A percentile compares a stretch with the other conserved stretches of the same genome.
Evolutionary conservation across 2,888 invertebrate genomes (phyloP).

Genomic region (Stenichneumon culpator): DNA sequence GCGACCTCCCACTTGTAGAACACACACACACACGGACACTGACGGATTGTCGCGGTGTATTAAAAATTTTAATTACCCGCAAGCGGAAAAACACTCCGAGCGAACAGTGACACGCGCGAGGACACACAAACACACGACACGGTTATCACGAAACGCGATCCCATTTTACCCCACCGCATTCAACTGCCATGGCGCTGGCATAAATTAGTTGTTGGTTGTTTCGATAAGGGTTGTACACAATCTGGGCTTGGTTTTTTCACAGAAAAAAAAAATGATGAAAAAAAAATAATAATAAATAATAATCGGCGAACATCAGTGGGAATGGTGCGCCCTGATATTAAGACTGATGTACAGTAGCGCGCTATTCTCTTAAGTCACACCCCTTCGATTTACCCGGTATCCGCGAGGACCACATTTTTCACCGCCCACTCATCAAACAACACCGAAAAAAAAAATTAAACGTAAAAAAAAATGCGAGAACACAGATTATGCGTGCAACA

Average conservation of each 20-base stretch:
- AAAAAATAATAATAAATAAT: conserved; percentile 70
- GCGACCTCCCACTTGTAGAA: conserved; percentile 84
- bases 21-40: conserved; percentile 70
- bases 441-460: conserved; percentile 11
- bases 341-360: conserved; percentile 85
- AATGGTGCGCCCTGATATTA: conserved; percentile 85
- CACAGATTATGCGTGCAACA: conserved; percentile 63
- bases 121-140: conserved; percentile 40
- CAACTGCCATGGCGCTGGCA: conserved; percentile 83
- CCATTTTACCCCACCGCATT: conserved; percentile 75
- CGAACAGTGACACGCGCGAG: conserved; percentile 51
- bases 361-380: conserved; percentile 81
- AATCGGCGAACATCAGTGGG: conserved; percentile 78
- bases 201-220: conserved; percentile 75
- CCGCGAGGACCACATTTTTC: conserved; percentile 51
- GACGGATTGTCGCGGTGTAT: conserved; percentile 59
- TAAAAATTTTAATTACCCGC: conserved; percentile 35
- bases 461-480: conserved; percentile 24
- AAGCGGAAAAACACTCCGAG: conserved; percentile 39
- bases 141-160: conserved; percentile 55
- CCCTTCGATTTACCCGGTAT: conserved; percentile 63
- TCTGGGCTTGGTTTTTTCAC: conserved; percentile 60
- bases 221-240: conserved; percentile 64
- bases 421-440: conserved; percentile 46
- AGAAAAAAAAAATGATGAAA: conserved; percentile 63